A percentile compares a stretch with the other conserved stretches of the same genome.
These are phyloP conservation scores for Burhinus oedicnemus DNA, from an alignment of 2,113 vertebrate genomes.

Conservation along the genomic window DNA sequence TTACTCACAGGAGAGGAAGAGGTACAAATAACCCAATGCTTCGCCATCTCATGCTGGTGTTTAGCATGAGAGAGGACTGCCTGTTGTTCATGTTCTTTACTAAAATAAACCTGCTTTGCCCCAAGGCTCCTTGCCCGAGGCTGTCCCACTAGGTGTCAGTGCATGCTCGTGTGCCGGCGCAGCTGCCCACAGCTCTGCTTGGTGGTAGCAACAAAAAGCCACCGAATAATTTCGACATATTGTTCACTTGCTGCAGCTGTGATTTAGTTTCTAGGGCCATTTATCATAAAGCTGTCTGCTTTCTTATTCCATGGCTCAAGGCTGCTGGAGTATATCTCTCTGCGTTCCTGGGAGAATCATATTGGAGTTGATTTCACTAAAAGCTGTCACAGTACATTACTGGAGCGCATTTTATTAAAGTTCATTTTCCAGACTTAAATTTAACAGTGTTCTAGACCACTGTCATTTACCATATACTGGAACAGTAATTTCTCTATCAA, in stretches of 20 bases:
- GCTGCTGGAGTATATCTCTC: conserved; percentile 48
- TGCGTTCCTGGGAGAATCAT: conserved; percentile 35
- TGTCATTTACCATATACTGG: conserved; percentile 32
- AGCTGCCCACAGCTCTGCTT: background rate
- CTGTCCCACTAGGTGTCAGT: conserved; percentile 66
- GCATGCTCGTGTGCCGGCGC: background rate
- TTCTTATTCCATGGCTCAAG: conserved; percentile 64
- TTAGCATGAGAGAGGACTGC: background rate
- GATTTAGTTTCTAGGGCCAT: conserved; percentile 69
- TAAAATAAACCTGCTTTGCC: background rate
- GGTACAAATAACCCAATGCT: background rate
- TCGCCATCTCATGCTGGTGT: accelerated
- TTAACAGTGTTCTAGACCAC: conserved; percentile 53
- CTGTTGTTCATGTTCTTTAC: background rate
- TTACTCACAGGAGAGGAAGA: background rate
- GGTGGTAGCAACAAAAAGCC: background rate
- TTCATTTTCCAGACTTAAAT: conserved; percentile 62
- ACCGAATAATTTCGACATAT: background rate
- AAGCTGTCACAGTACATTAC: conserved; percentile 61
- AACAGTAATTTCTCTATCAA: conserved; percentile 47
- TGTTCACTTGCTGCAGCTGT: conserved; percentile 65
- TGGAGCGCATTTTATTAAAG: conserved; percentile 59
- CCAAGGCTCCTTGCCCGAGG: background rate
- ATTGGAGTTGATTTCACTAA: conserved; percentile 56
- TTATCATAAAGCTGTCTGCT: conserved; percentile 60